Conservation (phyloP, 2,113 vertebrate species). For the Phainopepla nitens region DNA sequence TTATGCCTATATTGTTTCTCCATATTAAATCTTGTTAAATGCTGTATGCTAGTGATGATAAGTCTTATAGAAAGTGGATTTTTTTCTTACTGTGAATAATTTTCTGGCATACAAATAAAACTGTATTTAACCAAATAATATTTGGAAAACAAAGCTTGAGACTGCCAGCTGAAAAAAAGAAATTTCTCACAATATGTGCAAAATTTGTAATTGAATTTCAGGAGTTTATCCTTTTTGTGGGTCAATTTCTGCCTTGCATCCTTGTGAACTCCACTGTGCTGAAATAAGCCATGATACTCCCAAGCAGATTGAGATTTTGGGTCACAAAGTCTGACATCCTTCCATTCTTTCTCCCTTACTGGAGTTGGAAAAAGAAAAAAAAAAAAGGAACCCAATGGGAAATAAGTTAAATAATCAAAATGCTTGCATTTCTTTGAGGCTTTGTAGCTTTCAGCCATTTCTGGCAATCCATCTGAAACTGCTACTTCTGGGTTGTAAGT, state of each 20-base stretch:
- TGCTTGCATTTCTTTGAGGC: background rate
- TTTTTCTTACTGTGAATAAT: background rate
- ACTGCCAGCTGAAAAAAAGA: background rate
- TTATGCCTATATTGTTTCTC: background rate
- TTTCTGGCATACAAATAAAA: background rate
- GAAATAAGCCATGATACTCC: background rate
- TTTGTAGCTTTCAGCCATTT: background rate
- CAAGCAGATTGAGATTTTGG: background rate
- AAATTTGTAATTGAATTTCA: background rate
- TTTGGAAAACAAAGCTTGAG: background rate
- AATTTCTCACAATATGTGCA: background rate
- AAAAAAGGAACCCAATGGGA: background rate
- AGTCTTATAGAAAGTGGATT: background rate
- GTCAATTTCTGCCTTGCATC: background rate
- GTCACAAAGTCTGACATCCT: background rate
- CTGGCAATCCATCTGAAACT: background rate
- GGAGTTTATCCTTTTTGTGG: background rate
- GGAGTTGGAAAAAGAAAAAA: background rate
- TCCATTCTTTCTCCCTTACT: background rate
- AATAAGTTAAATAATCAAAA: background rate
- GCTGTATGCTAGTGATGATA: background rate
- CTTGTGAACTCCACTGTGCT: background rate
- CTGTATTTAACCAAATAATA: background rate
- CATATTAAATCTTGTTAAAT: slow-evolving; percentile 6
- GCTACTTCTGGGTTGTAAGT: background rate